phyloP scores from a whole-genome alignment of 2,113 vertebrate species.

The Heterochromis multidens region DNA sequence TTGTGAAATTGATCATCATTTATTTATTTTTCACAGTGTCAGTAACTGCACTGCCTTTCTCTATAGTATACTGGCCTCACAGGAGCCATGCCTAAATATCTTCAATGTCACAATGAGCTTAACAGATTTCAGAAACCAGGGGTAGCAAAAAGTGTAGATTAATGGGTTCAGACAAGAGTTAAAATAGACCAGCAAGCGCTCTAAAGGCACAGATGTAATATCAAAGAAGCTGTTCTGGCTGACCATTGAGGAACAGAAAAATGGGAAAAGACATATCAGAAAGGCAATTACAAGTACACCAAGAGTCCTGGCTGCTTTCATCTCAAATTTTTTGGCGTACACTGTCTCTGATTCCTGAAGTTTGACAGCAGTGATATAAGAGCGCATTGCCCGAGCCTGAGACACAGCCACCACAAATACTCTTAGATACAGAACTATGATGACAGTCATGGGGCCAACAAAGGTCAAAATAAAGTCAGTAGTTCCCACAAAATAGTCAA shows the following conservation, averaged over 20 bases:
- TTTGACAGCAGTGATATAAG: background rate
- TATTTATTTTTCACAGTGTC: background rate
- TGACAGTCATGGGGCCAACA: background rate
- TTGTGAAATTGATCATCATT: background rate
- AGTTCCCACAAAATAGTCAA: background rate
- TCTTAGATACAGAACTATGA: background rate
- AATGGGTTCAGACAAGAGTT: background rate
- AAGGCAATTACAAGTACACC: background rate
- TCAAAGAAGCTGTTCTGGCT: background rate
- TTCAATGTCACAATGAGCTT: background rate
- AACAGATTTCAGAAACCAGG: background rate
- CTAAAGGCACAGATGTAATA: background rate
- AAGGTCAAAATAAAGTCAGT: background rate
- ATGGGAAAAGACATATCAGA: background rate
- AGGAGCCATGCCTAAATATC: accelerated
- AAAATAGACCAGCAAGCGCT: background rate
- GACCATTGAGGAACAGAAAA: background rate
- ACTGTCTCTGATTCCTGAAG: background rate
- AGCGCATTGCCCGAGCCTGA: background rate
- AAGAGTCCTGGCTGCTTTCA: background rate
- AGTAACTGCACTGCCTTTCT: background rate
- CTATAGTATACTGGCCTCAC: background rate
- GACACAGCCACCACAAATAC: background rate
- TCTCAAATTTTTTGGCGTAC: background rate
- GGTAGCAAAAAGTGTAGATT: background rate